These are phyloP conservation scores for Pseudonaja textilis DNA, from an alignment of 2,113 vertebrate genomes.

Conservation along the genomic window DNA sequence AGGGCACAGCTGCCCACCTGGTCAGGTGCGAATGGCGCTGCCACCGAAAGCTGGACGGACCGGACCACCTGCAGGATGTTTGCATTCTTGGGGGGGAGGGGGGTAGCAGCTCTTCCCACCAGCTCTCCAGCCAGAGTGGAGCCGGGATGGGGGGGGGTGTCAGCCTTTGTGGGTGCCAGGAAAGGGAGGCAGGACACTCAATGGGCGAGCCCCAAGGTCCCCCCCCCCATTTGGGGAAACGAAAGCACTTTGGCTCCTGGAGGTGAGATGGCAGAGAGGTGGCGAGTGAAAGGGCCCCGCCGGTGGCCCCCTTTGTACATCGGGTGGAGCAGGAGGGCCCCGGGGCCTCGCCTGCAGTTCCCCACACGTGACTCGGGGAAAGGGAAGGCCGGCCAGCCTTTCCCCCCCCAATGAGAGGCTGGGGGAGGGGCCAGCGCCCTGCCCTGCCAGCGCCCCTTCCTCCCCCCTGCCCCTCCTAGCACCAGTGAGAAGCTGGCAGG, in stretches of 20 bases:
- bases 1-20: neutral
- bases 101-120: neutral
- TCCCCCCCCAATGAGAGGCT: neutral
- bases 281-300: neutral
- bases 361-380: neutral
- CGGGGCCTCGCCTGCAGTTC: neutral
- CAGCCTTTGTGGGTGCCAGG: neutral
- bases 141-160: no score
- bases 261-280: neutral
- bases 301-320: neutral
- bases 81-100: neutral
- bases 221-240: neutral
- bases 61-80: no score
- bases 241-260: neutral
- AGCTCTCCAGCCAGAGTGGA: neutral
- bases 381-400: neutral
- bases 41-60: neutral
- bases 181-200: neutral
- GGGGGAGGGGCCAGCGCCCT: neutral
- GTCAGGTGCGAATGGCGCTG: neutral
- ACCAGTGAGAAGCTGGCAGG: neutral
- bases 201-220: neutral
- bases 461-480: neutral
- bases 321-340: neutral
- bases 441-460: neutral